Evolutionary conservation across 2,113 vertebrate species (phyloP), one percentile per base, ranked within the genome.

Genomic region (Chelonoidis abingdonii): DNA sequence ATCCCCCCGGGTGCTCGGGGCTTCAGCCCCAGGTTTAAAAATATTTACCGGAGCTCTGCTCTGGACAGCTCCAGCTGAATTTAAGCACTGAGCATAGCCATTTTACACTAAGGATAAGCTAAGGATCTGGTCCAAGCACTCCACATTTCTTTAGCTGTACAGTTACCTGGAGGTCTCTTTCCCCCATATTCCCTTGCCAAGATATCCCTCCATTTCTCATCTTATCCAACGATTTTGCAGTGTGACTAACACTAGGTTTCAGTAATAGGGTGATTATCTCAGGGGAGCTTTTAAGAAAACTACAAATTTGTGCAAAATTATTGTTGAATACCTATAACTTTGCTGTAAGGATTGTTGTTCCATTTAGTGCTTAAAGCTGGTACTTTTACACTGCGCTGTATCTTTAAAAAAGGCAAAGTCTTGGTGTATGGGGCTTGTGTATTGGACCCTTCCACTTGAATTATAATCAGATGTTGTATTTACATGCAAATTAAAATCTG

Each of bases 401-500:
- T 31, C 69, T 94, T 89, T 69, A n/a, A 83, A 88, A 89, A 95
- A 78, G 50, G 19, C 56, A 65, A n/a, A 86, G 53, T 57, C 59
- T 92, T 3, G 0, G 52, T 29, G 10, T 85, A 19, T 47, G n/a
- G 76, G 57, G 47, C 76, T 94, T 86, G 3, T 56, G 79, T 75
- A 90, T 88, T 84, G 93, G 92, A 92, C 93, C 82, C 84, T 94
- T 97, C 80, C 84, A 92, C 83, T 56, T 97, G 86, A 97, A 96
- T 97, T 94, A 97, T 94, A 96, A 95, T 94, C 90, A 97, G 84
- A 85, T 94, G 84, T 89, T 87, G 91, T 86, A 98, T 98, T 98
- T 98, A 98, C 95, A 98, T 98, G 98, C 98, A 98, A 98, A 99
- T 98, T 95, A 95, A 94, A 95, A 89, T 95, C 95, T 95, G 91